Base-by-base conservation (phyloP, 2,113 vertebrate genomes). In the Promerops cafer region DNA sequence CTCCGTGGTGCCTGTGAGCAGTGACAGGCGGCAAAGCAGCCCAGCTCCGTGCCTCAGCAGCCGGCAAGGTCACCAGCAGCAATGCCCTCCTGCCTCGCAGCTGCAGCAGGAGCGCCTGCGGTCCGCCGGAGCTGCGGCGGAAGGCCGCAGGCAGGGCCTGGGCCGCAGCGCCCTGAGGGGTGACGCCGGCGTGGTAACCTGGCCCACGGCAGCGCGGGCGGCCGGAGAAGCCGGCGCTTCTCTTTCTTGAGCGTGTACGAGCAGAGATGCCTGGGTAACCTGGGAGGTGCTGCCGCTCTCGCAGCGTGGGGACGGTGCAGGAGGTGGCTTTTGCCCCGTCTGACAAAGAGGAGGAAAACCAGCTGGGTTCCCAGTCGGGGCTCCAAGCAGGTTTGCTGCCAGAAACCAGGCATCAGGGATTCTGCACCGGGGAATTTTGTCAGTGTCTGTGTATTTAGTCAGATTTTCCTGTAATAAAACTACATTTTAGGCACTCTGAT, bases 401-500 rank as follows among this genome's bases (percentile, higher is more conserved):
- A 89, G 80, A 71, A 94, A 83, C 8, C 47, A 94, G 59, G 22
- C 39, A 4, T 63, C 31, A 56, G 72, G 72, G 68, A 82, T 94
- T 59, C 53, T 84, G 50, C 81, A 35, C 47, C 15, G 61, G 68
- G 75, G 74, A 94, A 85, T 83, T 80, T 65, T 91, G 75, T 71
- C 68, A 50, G 42, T 82, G 56, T 79, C 87, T 94, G 57, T 87
- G 70, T 86, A 74, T 81, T 96, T 93, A 91, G 77, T 92, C 90
- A 92, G 85, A 66, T 92, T 93, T 94, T 96, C 88, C 90, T 93
- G 76, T 83, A 95, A 69, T 91, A 93, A 92, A 94, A 61, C 70
- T 80, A 59, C 44, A 22, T 84, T 91, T 89, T 83, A 83, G 71
- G 37, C 40, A 31, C 39, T 49, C 76, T 92, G 83, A 72, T 91